A percentile compares a stretch with the other conserved stretches of the same genome.
phyloP scores from a whole-genome alignment of 1,140 invertebrate species.

The Drosophila suzukii region DNA sequence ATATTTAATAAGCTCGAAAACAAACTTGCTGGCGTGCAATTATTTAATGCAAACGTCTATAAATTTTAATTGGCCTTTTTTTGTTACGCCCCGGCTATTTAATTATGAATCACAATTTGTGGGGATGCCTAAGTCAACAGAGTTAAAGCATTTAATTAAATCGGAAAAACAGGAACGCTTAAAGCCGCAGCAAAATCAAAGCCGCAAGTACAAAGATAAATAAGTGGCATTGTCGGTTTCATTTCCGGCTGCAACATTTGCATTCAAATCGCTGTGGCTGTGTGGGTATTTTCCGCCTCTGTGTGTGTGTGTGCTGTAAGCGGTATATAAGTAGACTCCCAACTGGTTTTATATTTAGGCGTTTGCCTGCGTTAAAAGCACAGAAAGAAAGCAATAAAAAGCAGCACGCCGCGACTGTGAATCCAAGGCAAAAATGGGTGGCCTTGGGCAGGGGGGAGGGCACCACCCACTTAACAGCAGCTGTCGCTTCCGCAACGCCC shows the following conservation, averaged over 20 bases:
- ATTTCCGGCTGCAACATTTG: conserved; percentile 80
- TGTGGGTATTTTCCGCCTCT: conserved; percentile 6
- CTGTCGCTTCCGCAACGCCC: conserved; percentile 53
- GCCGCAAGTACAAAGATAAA: conserved; percentile 82
- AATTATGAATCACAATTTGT: conserved; percentile 80
- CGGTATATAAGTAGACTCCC: conserved; percentile 77
- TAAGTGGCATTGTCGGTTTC: conserved; percentile 83
- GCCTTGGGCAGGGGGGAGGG: neutral
- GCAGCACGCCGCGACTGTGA: conserved; percentile 73
- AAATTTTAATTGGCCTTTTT: conserved; percentile 73
- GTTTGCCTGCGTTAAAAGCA: conserved; percentile 69
- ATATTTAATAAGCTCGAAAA: conserved; percentile 53
- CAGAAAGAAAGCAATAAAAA: conserved; percentile 81
- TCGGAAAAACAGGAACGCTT: conserved; percentile 46
- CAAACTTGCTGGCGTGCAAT: conserved; percentile 60
- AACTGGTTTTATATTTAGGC: conserved; percentile 80
- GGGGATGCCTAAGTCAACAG: conserved; percentile 74
- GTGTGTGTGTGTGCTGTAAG: conserved; percentile 52
- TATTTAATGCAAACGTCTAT: conserved; percentile 76
- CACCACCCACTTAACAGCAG: conserved; percentile 57
- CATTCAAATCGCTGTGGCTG: conserved; percentile 65
- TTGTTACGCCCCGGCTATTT: conserved; percentile 51
- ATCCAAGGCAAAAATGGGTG: conserved; percentile 17
- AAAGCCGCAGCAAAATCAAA: conserved; percentile 79
- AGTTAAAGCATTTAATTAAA: conserved; percentile 80